phyloP scores from a whole-genome alignment of 2,797 vertebrate species.

The Acanthurus lineatus region DNA sequence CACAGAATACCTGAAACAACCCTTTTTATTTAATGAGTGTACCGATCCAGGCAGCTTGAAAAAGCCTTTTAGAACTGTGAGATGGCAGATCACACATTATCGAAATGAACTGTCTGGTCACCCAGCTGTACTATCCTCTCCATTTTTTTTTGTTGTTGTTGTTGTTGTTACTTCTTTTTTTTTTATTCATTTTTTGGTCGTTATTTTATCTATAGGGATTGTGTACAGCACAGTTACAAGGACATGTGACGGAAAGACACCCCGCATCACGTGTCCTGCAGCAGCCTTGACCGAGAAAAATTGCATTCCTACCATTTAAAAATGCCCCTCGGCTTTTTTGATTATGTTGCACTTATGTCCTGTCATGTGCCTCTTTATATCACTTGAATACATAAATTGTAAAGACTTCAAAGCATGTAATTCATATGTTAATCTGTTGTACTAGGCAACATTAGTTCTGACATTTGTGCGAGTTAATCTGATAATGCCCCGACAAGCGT shows the following conservation, averaged over 20 bases:
- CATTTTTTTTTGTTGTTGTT: neutral
- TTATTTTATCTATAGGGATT: slow-evolving; percentile 31
- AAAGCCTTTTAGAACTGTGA: slow-evolving; percentile 25
- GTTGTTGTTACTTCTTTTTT: neutral
- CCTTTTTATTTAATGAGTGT: slow-evolving; percentile 4
- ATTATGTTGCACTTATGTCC: slow-evolving; percentile 49
- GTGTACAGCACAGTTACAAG: slow-evolving; percentile 23
- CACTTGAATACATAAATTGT: slow-evolving; percentile 52
- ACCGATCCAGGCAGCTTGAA: neutral
- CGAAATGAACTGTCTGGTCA: slow-evolving; percentile 15
- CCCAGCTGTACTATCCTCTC: slow-evolving; percentile 12
- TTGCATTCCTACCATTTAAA: slow-evolving; percentile 59
- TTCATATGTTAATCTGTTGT: slow-evolving; percentile 50
- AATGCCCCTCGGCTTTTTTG: slow-evolving; percentile 50
- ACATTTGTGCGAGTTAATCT: slow-evolving; percentile 55
- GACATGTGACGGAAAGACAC: slow-evolving; percentile 61
- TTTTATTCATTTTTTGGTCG: neutral
- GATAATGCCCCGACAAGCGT: slow-evolving; percentile 46
- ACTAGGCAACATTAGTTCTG: slow-evolving; percentile 47
- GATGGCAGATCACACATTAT: slow-evolving; percentile 6
- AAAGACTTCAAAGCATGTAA: slow-evolving; percentile 44
- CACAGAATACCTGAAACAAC: slow-evolving; percentile 18
- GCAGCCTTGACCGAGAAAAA: slow-evolving; percentile 61
- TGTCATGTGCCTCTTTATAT: slow-evolving; percentile 59
- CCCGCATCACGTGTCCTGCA: slow-evolving; percentile 49